Percentiles rank a stretch among this genome's conserved stretches.
Evolutionary conservation across 1,140 invertebrate genomes (phyloP).

Genomic region (Propsilocerus akamusi): DNA sequence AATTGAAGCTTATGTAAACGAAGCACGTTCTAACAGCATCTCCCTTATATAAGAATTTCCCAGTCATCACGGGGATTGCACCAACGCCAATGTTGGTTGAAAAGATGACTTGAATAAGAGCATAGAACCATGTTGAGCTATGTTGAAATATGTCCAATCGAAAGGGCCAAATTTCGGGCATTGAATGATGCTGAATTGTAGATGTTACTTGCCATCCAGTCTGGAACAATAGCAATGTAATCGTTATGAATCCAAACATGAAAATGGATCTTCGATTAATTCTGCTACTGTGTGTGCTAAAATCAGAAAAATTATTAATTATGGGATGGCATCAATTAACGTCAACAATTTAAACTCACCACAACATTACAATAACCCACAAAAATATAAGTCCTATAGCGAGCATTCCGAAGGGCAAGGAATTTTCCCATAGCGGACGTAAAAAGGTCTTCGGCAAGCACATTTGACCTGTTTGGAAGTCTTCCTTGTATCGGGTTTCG

Average conservation of each 20-base stretch:
- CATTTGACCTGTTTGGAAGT: background rate
- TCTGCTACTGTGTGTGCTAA: conserved; percentile 20
- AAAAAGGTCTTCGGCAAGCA: conserved; percentile 15
- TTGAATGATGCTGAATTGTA: conserved; percentile 15
- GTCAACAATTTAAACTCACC: conserved; percentile 14
- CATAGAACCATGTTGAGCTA: conserved; percentile 22
- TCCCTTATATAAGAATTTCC: conserved; percentile 23
- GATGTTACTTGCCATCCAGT: conserved; percentile 22
- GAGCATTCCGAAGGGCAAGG: conserved; percentile 19
- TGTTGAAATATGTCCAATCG: conserved; percentile 11
- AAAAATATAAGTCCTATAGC: conserved; percentile 19
- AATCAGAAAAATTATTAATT: conserved; percentile 2
- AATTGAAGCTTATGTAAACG: conserved; percentile 22
- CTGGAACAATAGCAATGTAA: conserved; percentile 15
- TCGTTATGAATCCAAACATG: conserved; percentile 15
- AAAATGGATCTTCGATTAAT: conserved; percentile 19
- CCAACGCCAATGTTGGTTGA: conserved; percentile 21
- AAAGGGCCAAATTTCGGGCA: conserved; percentile 19
- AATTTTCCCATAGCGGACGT: conserved; percentile 21
- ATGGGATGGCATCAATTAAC: background rate
- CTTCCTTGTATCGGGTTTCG: background rate
- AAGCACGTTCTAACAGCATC: conserved; percentile 22
- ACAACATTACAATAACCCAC: conserved; percentile 23
- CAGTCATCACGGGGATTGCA: conserved; percentile 20
- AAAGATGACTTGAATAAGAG: conserved; percentile 20